A percentile compares a stretch with the other conserved stretches of the same genome.
Evolutionary conservation across 2,797 vertebrate genomes (phyloP).

Genomic region (Gorsachius magnificus): DNA sequence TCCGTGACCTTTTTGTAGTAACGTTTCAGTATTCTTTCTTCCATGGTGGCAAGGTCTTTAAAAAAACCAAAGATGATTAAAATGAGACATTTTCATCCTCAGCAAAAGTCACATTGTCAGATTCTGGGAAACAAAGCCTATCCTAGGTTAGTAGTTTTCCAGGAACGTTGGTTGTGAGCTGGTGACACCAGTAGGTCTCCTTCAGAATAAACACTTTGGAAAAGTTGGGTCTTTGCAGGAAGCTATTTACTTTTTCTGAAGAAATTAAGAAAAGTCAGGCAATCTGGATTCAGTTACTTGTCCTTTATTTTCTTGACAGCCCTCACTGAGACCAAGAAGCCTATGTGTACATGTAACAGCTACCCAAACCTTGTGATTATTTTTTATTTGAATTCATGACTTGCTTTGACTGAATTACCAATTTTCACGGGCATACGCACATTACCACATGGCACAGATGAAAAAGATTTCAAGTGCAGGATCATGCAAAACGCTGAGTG

Average conservation of each 20-base stretch:
- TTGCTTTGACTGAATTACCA: background rate
- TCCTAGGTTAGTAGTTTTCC: background rate
- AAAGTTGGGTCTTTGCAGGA: background rate
- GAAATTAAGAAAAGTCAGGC: background rate
- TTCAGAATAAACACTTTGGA: background rate
- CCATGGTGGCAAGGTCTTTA: conserved; percentile 95
- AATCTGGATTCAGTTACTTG: background rate
- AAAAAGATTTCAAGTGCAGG: background rate
- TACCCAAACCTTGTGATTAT: background rate
- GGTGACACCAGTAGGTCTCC: background rate
- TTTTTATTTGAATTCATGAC: background rate
- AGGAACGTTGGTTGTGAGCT: background rate
- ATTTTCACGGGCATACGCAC: background rate
- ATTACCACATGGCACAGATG: background rate
- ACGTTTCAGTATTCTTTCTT: conserved; percentile 90
- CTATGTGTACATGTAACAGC: background rate
- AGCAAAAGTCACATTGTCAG: background rate
- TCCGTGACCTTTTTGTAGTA: conserved; percentile 95
- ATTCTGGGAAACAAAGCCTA: background rate
- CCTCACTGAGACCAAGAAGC: background rate
- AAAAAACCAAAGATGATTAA: conserved; percentile 45
- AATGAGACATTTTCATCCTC: background rate
- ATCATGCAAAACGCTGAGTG: background rate
- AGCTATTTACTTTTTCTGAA: background rate
- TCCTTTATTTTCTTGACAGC: background rate